Percentiles rank a stretch among this genome's conserved stretches.
Conservation (phyloP, 2,797 vertebrate genomes). For the Protosalanx chinensis region DNA sequence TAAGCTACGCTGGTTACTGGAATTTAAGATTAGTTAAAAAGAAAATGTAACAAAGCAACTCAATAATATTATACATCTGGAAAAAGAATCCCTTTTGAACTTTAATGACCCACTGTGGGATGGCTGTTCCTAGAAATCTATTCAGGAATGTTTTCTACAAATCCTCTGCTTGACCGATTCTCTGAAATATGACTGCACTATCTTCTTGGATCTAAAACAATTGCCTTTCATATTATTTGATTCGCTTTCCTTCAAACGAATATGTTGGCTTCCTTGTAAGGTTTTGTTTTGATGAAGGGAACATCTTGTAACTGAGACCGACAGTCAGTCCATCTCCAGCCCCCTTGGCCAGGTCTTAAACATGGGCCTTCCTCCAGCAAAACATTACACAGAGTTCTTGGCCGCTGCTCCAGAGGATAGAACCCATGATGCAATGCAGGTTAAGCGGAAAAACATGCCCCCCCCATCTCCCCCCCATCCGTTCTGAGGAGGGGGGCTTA, state of each 20-base stretch:
- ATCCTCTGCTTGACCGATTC: too few relatives aligned
- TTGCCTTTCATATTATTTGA: background rate
- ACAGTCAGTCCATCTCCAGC: constrained; percentile 50
- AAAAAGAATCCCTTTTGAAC: too few relatives aligned
- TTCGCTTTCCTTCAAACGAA: background rate
- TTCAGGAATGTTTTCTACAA: too few relatives aligned
- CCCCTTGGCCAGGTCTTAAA: constrained; percentile 47
- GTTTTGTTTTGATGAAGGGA: constrained; percentile 55
- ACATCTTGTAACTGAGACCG: constrained; percentile 66
- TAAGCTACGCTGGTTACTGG: too few relatives aligned
- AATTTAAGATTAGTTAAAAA: too few relatives aligned
- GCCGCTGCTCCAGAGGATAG: constrained; percentile 30
- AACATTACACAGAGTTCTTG: constrained; percentile 69
- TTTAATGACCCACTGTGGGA: too few relatives aligned
- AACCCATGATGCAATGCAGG: constrained; percentile 67
- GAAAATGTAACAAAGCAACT: too few relatives aligned
- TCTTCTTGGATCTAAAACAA: background rate
- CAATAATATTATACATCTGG: too few relatives aligned
- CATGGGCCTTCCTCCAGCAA: constrained; percentile 59
- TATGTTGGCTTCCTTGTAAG: constrained; percentile 47
- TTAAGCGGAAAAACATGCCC: constrained; percentile 70
- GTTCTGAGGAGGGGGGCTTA: constrained; percentile 34
- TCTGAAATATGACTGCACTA: background rate
- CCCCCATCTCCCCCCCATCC: background rate
- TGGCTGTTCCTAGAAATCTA: too few relatives aligned